Percentiles rank a stretch among this genome's conserved stretches.
Evolutionary conservation across 2,888 invertebrate species (phyloP).

Genomic region (Pseudoips prasinana): DNA sequence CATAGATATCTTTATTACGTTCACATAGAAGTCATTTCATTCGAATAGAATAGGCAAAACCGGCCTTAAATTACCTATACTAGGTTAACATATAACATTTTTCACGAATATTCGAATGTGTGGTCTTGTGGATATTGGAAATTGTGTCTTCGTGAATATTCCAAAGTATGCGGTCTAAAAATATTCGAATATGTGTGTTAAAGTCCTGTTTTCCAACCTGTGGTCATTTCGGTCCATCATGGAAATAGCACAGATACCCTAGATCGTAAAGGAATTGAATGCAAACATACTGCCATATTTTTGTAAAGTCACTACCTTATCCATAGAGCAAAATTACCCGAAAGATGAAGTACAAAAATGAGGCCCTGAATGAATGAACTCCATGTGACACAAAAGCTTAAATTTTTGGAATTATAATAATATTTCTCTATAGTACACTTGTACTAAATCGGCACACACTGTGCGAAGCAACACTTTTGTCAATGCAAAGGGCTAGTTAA

Average conservation of each 20-base stretch:
- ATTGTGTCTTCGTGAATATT: conserved; percentile 20
- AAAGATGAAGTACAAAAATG: conserved; percentile 50
- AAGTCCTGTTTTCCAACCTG: conserved; percentile 16
- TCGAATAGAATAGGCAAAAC: conserved; percentile 74
- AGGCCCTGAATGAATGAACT: conserved; percentile 20
- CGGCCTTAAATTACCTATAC: conserved; percentile 66
- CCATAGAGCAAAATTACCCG: conserved; percentile 43
- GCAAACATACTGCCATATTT: conserved; percentile 76
- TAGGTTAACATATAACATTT: conserved; percentile 48
- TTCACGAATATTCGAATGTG: conserved; percentile 40
- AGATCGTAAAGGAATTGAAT: conserved; percentile 70
- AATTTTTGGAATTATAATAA: conserved; percentile 1
- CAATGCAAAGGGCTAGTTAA: conserved; percentile 7
- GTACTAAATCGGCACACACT: conserved; percentile 13
- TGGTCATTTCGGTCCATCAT: conserved; percentile 20
- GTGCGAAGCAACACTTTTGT: conserved; percentile 1
- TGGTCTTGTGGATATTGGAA: conserved; percentile 31
- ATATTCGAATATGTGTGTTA: conserved; percentile 19
- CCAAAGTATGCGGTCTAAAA: conserved; percentile 22
- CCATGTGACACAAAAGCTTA: conserved; percentile 18
- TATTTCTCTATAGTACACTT: no score
- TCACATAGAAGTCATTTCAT: conserved; percentile 55
- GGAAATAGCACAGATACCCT: conserved; percentile 31
- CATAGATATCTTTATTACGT: conserved; percentile 48
- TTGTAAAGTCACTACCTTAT: conserved; percentile 46